These are phyloP conservation scores for Halocaridina rubra DNA, from an alignment of 2,888 invertebrate species.

Conservation along the genomic window DNA sequence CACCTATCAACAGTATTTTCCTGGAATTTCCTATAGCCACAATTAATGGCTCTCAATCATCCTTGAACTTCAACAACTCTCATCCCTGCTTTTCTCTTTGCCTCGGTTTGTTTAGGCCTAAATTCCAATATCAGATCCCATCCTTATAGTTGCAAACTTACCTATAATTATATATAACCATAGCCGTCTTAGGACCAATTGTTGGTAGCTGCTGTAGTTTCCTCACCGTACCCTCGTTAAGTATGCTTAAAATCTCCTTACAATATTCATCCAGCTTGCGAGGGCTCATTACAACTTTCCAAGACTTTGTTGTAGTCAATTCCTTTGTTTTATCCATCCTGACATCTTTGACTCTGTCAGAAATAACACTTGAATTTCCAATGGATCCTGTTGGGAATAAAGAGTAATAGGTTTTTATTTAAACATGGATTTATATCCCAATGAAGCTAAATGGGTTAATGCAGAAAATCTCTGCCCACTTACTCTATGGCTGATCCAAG, in stretches of 20 bases:
- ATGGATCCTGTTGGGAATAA: too few relatives aligned
- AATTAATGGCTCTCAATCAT: neutral
- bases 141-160: conserved; percentile 20
- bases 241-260: conserved; percentile 3
- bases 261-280: neutral
- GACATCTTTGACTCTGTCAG: too few relatives aligned
- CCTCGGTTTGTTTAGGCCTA: too few relatives aligned
- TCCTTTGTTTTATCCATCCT: neutral
- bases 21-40: neutral
- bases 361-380: too few relatives aligned
- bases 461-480: too few relatives aligned
- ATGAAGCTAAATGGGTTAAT: too few relatives aligned
- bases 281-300: neutral
- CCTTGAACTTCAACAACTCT: neutral
- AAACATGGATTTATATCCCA: too few relatives aligned
- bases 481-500: too few relatives aligned
- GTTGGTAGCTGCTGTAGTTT: conserved; percentile 40
- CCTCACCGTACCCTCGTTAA: conserved; percentile 29
- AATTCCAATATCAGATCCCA: too few relatives aligned
- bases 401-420: too few relatives aligned
- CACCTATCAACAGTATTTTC: neutral
- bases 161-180: conserved; percentile 47
- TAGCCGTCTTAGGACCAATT: conserved; percentile 52
- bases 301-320: too few relatives aligned
- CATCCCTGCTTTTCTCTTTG: too few relatives aligned